Conservation (phyloP, 2,888 invertebrate species). For the Smittia aterrima region DNA sequence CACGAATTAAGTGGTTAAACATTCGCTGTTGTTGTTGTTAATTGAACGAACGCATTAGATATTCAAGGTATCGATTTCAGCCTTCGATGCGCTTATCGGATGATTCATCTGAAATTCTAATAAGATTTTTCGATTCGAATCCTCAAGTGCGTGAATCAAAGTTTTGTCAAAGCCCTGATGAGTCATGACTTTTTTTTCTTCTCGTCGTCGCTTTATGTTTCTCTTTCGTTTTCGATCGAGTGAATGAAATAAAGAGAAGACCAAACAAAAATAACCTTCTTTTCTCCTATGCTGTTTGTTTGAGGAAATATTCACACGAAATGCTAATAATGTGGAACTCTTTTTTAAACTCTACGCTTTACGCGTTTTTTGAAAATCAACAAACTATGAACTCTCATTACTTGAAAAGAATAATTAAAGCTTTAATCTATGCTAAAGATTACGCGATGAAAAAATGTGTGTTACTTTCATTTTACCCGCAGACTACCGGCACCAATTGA, state of each 20-base stretch:
- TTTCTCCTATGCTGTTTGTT: not conserved
- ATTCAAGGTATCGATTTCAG: not conserved
- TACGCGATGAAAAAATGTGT: not conserved
- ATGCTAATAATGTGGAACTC: not conserved
- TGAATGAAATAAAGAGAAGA: constrained; percentile 10
- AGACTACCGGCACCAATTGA: not conserved
- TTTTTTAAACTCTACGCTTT: not conserved
- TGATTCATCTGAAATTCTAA: not conserved
- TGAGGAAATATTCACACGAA: not conserved
- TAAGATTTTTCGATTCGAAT: not conserved
- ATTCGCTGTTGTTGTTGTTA: too few relatives aligned
- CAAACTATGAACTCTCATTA: not conserved
- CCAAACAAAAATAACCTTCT: not conserved
- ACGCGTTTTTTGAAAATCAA: not conserved
- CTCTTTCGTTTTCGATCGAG: not conserved
- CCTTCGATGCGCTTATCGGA: not conserved
- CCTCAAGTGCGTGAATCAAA: too few relatives aligned
- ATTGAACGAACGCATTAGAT: too few relatives aligned
- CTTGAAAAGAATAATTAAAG: not conserved
- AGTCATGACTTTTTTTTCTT: constrained; percentile 17
- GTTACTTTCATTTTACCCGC: not conserved
- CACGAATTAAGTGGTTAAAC: not conserved
- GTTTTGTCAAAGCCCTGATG: not conserved
- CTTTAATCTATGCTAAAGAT: not conserved
- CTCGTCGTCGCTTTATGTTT: constrained; percentile 3